Percentiles rank a stretch among this genome's conserved stretches.
Evolutionary conservation across 2,888 invertebrate genomes (phyloP).

Genomic region (Drosophila colorata): DNA sequence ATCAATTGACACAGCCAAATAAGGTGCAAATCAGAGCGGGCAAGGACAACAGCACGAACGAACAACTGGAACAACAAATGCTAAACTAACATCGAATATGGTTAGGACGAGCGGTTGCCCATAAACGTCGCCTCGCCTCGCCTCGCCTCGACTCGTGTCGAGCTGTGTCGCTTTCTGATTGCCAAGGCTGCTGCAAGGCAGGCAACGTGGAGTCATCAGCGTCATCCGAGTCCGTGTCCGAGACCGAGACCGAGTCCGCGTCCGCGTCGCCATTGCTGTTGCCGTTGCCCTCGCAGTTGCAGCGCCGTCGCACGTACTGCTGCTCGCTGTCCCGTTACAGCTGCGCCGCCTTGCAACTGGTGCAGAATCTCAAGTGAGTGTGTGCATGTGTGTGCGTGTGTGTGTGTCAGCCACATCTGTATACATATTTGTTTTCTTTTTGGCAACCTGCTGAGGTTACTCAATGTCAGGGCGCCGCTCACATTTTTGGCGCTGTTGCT

Average conservation of each 20-base stretch:
- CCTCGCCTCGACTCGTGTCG: conserved; percentile 9
- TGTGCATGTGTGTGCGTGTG: conserved; percentile 3
- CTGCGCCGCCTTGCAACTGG: conserved; percentile 80
- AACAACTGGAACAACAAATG: conserved; percentile 30
- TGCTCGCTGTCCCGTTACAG: conserved; percentile 82
- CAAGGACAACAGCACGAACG: conserved; percentile 48
- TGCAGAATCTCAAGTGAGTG: conserved; percentile 84
- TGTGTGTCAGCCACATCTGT: not conserved
- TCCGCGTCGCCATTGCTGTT: conserved; percentile 20
- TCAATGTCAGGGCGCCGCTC: conserved; percentile 54
- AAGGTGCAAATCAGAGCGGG: conserved; percentile 56
- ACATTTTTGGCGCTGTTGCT: conserved; percentile 27
- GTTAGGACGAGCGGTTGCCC: conserved; percentile 51
- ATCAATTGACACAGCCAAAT: conserved; percentile 61
- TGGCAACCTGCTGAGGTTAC: conserved; percentile 53
- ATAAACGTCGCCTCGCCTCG: conserved; percentile 33
- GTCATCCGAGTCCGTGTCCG: conserved; percentile 30
- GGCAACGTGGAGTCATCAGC: conserved; percentile 73
- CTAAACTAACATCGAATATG: conserved; percentile 56
- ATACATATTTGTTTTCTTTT: conserved; percentile 6
- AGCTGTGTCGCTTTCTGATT: conserved; percentile 40
- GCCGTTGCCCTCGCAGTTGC: conserved; percentile 61
- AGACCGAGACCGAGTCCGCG: conserved; percentile 35
- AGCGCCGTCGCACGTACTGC: conserved; percentile 82
- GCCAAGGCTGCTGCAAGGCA: conserved; percentile 69